A percentile compares a stretch with the other conserved stretches of the same genome.
These are phyloP conservation scores for Campopleginae sp. DNA, from an alignment of 2,888 invertebrate species.

Conservation along the genomic window DNA sequence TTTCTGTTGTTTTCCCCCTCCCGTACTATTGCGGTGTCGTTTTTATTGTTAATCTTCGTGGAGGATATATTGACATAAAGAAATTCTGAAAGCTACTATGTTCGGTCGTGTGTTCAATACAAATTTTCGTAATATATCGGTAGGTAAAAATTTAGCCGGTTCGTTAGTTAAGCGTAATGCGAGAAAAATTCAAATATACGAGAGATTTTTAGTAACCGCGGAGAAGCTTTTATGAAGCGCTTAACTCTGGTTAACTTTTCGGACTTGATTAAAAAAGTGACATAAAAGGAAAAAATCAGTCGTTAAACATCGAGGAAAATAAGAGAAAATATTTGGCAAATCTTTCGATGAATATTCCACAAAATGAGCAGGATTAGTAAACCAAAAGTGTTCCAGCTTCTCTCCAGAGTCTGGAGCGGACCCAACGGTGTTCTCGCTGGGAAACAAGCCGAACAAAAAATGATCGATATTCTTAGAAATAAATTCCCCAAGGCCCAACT, in stretches of 20 bases:
- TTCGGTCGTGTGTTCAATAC: constrained; percentile 75
- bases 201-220: constrained; percentile 21
- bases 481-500: constrained; percentile 87
- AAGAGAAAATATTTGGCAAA: background rate
- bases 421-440: constrained; percentile 77
- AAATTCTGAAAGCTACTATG: constrained; percentile 72
- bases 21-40: background rate
- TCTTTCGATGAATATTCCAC: background rate
- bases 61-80: constrained; percentile 9
- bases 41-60: constrained; percentile 3
- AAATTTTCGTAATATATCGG: constrained; percentile 80
- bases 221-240: constrained; percentile 24
- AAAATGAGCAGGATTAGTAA: constrained; percentile 78
- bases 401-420: constrained; percentile 82
- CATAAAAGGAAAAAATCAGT: constrained; percentile 29
- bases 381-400: constrained; percentile 81
- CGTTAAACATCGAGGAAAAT: background rate
- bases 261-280: constrained; percentile 7
- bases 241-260: constrained; percentile 34
- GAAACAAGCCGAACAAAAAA: constrained; percentile 82
- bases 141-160: constrained; percentile 72
- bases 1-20: background rate
- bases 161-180: constrained; percentile 8
- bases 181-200: background rate
- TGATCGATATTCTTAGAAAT: constrained; percentile 83